Evolutionary conservation across 2,797 vertebrate species (phyloP).

Genomic region (Anabacerthia variegaticeps): DNA sequence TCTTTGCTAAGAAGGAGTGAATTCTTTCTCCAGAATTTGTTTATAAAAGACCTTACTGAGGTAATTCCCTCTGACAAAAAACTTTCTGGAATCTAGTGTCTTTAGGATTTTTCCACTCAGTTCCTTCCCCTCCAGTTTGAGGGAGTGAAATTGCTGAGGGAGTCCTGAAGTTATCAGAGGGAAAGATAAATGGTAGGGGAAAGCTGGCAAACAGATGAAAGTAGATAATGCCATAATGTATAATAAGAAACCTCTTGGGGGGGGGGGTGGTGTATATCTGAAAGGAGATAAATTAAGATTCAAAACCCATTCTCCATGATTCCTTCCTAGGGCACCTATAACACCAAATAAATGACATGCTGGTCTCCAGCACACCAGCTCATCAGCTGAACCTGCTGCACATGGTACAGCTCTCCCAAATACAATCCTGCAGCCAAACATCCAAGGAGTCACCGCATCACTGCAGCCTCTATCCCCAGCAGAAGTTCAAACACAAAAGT

Average conservation of each 20-base stretch:
- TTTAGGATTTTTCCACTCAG: background rate
- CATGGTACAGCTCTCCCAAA: background rate
- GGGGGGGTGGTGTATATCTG: background rate
- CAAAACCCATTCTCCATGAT: background rate
- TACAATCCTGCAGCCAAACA: background rate
- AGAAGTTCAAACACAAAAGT: background rate
- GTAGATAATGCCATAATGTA: background rate
- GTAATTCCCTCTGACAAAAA: background rate
- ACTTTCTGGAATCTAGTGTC: background rate
- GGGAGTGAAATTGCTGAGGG: background rate
- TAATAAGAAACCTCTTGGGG: background rate
- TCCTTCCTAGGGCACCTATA: background rate
- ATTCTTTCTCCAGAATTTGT: background rate
- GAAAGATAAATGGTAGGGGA: background rate
- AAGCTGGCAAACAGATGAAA: background rate
- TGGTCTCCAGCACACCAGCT: background rate
- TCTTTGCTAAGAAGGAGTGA: background rate
- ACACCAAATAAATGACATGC: background rate
- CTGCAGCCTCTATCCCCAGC: background rate
- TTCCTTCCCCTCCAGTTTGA: background rate
- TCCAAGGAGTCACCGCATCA: background rate
- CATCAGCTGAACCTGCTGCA: background rate
- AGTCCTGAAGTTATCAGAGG: background rate
- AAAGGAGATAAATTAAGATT: background rate
- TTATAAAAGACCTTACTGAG: background rate